phyloP scores from a whole-genome alignment of 2,797 vertebrate species.

The Cyclopterus lumpus region DNA sequence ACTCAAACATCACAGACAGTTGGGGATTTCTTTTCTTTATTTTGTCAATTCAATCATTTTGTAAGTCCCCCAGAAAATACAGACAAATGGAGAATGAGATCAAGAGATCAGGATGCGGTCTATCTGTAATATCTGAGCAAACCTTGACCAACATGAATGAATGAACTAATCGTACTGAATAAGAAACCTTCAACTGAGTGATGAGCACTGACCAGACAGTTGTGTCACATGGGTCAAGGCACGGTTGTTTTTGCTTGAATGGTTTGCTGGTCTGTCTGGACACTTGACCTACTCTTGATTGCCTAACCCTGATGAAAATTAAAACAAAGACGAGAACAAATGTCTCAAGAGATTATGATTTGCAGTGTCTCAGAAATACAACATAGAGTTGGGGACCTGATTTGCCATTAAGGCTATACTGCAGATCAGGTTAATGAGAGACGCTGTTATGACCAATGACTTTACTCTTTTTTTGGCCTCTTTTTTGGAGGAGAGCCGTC shows the following conservation, averaged over 20 bases:
- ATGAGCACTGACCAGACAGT: slow-evolving; percentile 13
- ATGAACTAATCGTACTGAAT: not conserved
- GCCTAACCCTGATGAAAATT: not conserved
- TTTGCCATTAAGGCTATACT: not conserved
- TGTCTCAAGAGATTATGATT: not conserved
- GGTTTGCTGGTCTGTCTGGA: slow-evolving; percentile 4
- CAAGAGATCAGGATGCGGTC: not conserved
- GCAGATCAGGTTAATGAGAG: not conserved
- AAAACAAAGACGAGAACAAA: not conserved
- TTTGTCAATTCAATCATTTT: not conserved
- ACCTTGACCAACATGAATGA: not conserved
- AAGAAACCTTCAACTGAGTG: slow-evolving; percentile 10
- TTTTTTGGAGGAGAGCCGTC: not conserved
- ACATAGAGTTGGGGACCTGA: not conserved
- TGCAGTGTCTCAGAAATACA: not conserved
- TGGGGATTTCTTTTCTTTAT: not conserved
- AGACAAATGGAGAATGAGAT: not conserved
- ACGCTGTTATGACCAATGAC: not conserved
- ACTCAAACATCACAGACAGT: not conserved
- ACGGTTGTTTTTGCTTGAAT: slow-evolving; percentile 15
- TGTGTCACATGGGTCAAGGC: slow-evolving; percentile 19
- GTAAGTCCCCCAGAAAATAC: not conserved
- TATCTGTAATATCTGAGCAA: slow-evolving; percentile 1
- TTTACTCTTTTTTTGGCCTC: not conserved
- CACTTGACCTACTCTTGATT: slow-evolving; percentile 5